Conservation (phyloP, 2,888 invertebrate genomes). For the Lysandra bellargus region DNA sequence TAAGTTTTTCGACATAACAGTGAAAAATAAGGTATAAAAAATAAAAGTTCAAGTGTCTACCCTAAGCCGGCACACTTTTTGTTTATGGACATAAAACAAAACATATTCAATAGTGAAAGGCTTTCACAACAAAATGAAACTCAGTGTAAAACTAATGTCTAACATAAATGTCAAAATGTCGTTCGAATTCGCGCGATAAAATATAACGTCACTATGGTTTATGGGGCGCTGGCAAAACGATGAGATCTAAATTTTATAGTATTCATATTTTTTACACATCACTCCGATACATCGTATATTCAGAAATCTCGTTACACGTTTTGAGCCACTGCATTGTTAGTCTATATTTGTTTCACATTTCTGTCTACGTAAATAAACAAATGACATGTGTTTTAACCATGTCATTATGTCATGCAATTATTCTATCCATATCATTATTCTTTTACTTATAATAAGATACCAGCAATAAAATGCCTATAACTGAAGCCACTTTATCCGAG, state of each 20-base stretch:
- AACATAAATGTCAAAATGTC: conserved; percentile 21
- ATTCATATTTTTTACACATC: conserved; percentile 20
- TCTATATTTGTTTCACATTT: not conserved
- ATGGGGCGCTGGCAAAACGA: conserved; percentile 1
- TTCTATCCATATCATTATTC: not conserved
- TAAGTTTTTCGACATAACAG: not conserved
- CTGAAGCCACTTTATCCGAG: not conserved
- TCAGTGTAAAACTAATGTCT: conserved; percentile 22
- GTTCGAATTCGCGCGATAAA: conserved; percentile 19
- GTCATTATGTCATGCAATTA: too few species aligned
- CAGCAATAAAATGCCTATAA: not conserved
- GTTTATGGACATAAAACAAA: not conserved
- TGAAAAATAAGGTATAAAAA: not conserved
- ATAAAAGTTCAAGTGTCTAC: conserved; percentile 10
- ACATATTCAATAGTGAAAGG: conserved; percentile 22
- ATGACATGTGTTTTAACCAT: too few species aligned
- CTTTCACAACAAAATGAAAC: conserved; percentile 22
- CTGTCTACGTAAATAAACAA: not conserved
- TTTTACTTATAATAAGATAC: not conserved
- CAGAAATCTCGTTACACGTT: not conserved
- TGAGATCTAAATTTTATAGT: conserved; percentile 19
- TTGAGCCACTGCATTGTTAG: not conserved
- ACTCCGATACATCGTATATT: not conserved
- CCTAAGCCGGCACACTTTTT: not conserved
- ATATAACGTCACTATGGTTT: conserved; percentile 22